phyloP scores from a whole-genome alignment of 1,140 invertebrate genomes.

The Solen grandis region DNA sequence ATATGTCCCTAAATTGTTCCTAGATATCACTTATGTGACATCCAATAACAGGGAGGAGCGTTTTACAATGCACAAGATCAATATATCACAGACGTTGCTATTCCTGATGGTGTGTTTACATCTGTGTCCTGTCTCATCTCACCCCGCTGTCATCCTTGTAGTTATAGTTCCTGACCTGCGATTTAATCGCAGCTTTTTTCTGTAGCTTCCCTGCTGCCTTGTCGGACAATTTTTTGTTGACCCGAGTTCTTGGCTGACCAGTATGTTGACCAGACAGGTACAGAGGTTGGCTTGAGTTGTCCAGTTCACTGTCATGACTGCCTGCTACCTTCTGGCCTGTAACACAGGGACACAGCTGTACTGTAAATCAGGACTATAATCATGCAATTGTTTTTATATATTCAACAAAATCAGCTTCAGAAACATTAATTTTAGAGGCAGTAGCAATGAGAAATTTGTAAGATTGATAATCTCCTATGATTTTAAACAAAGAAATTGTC shows the following conservation, averaged over 20 bases:
- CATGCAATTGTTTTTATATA: background rate
- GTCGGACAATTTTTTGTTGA: constrained; percentile 48
- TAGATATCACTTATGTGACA: too few species aligned
- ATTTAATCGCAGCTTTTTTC: constrained; percentile 59
- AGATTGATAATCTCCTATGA: background rate
- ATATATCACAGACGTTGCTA: too few species aligned
- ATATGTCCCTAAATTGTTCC: too few species aligned
- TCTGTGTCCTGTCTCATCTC: too few species aligned
- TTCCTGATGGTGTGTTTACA: too few species aligned
- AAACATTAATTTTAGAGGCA: background rate
- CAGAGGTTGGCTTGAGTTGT: constrained; percentile 13
- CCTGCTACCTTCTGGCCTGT: background rate
- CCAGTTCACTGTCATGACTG: background rate
- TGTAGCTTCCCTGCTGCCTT: constrained; percentile 53
- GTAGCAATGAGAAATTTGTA: background rate
- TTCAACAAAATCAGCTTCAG: too few species aligned
- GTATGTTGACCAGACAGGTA: constrained; percentile 27
- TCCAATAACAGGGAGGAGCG: too few species aligned
- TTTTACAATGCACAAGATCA: too few species aligned
- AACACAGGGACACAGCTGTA: background rate
- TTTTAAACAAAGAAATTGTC: too few species aligned
- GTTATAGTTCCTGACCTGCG: constrained; percentile 70
- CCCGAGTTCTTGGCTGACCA: constrained; percentile 11
- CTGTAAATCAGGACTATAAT: background rate
- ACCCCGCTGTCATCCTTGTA: constrained; percentile 55